These are phyloP conservation scores for Pseudopodoces humilis DNA, from an alignment of 2,113 vertebrate species.

Conservation along the genomic window DNA sequence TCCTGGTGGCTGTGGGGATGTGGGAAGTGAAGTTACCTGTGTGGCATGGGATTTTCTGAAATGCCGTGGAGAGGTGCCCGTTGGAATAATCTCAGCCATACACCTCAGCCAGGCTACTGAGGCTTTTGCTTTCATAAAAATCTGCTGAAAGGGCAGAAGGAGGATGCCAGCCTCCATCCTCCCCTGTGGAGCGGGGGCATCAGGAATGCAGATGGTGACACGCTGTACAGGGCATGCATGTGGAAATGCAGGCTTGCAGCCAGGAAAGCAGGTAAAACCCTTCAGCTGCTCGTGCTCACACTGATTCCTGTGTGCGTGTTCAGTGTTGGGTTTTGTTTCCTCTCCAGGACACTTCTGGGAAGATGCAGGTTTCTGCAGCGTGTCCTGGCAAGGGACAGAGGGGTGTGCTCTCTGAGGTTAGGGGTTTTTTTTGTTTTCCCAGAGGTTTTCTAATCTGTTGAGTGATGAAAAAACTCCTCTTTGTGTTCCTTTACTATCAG, in stretches of 20 bases:
- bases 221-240: background rate
- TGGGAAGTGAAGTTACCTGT: background rate
- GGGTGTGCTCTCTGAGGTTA: background rate
- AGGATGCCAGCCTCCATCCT: slow-evolving; percentile 3
- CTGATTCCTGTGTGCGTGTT: background rate
- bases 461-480: slow-evolving; percentile 31
- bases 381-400: background rate
- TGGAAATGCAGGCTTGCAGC: background rate
- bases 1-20: background rate
- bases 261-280: background rate
- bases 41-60: background rate
- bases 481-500: background rate
- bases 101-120: background rate
- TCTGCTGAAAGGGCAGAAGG: slow-evolving; percentile 35
- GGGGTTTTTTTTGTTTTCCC: background rate
- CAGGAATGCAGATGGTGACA: slow-evolving; percentile 39
- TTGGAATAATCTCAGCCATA: background rate
- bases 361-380: rapidly evolving
- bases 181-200: background rate
- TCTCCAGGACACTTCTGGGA: background rate
- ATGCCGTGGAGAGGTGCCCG: rapidly evolving
- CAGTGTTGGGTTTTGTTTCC: background rate
- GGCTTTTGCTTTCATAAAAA: slow-evolving; percentile 20
- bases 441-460: slow-evolving; percentile 22
- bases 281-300: background rate